Conservation (phyloP, 1,140 invertebrate species). For the Pissodes strobi region DNA sequence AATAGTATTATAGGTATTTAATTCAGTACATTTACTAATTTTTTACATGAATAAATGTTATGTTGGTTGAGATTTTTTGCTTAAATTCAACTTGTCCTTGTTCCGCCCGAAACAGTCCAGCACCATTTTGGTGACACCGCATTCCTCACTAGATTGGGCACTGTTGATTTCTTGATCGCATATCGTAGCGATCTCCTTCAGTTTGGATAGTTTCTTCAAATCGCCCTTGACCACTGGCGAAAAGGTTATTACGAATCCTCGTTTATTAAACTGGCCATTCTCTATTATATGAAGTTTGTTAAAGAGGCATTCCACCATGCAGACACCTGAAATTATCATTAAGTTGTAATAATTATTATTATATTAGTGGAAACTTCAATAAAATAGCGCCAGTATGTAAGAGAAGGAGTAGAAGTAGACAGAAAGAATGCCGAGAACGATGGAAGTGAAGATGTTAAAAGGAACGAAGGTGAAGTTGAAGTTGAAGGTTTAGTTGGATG, state of each 20-base stretch:
- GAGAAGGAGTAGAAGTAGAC: too few relatives aligned
- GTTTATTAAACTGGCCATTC: conserved; percentile 40
- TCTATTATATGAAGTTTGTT: conserved; percentile 38
- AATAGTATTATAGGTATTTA: too few relatives aligned
- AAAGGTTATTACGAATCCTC: conserved; percentile 36
- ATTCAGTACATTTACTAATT: too few relatives aligned
- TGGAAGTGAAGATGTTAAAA: too few relatives aligned
- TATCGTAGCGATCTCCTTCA: conserved; percentile 28
- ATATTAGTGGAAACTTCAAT: too few relatives aligned
- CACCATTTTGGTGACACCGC: conserved; percentile 3
- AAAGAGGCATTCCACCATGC: conserved; percentile 46
- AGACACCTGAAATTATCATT: conserved; percentile 44
- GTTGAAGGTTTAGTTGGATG: too few relatives aligned
- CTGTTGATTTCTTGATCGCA: conserved; percentile 39
- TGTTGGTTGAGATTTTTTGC: not conserved
- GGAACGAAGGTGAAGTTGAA: too few relatives aligned
- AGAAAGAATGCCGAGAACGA: too few relatives aligned
- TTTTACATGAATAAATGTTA: too few relatives aligned
- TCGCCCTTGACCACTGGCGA: conserved; percentile 32
- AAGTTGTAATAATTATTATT: too few relatives aligned
- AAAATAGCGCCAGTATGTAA: too few relatives aligned
- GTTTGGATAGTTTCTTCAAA: conserved; percentile 30
- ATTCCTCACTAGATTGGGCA: not conserved
- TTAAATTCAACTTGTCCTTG: conserved; percentile 13
- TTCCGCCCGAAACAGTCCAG: conserved; percentile 18